Evolutionary conservation across 64 coral and sea anemone species (phyloP).

Genomic region (Montipora efflorescens): DNA sequence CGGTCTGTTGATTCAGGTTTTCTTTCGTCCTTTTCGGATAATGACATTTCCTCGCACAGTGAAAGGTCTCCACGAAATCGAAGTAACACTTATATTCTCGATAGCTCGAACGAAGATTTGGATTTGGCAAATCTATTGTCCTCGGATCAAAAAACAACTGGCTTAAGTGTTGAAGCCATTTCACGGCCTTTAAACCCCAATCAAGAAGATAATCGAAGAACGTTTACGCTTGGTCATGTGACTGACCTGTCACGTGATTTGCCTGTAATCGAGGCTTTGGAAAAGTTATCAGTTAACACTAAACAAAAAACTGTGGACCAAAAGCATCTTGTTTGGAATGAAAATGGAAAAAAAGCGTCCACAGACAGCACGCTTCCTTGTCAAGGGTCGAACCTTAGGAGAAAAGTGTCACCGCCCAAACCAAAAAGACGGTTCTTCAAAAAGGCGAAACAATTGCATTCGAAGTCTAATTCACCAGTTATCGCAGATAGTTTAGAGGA

Average conservation of each 20-base stretch:
- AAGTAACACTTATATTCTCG: constrained; percentile 11
- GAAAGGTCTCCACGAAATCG: neutral
- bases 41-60: constrained; percentile 45
- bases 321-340: neutral
- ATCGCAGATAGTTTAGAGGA: constrained; percentile 11
- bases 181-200: neutral
- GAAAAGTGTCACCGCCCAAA: constrained; percentile 51
- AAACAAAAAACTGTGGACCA: neutral
- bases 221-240: constrained; percentile 71
- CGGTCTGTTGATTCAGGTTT: constrained; percentile 50
- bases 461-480: constrained; percentile 70
- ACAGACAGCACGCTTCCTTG: neutral
- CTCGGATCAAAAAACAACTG: neutral
- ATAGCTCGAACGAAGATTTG: constrained; percentile 35
- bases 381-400: neutral
- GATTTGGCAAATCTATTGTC: neutral
- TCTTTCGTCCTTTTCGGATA: constrained; percentile 22
- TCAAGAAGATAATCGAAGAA: constrained; percentile 46
- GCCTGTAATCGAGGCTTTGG: constrained; percentile 62
- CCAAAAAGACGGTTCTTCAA: constrained; percentile 55
- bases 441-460: constrained; percentile 37
- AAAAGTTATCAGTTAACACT: constrained; percentile 43
- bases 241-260: constrained; percentile 52
- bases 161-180: neutral
- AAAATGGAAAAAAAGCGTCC: neutral